A percentile compares a stretch with the other conserved stretches of the same genome.
phyloP scores from a whole-genome alignment of 2,797 vertebrate species.

The Micropoecilia bifurca region DNA sequence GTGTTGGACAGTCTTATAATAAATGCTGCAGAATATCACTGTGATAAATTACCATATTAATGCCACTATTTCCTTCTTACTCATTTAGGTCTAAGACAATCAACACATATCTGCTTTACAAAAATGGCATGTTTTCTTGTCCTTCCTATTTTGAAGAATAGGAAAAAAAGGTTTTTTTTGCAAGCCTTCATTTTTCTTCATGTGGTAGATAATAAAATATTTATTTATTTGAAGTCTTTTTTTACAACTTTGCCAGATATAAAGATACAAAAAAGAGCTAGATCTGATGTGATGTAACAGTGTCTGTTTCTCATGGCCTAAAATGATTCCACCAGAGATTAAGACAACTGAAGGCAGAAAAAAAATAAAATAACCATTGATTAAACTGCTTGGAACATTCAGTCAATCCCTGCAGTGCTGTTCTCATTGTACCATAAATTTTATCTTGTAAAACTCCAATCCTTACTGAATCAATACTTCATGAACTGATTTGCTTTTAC shows the following conservation, averaged over 20 bases:
- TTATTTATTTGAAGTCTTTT: neutral
- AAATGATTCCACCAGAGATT: neutral
- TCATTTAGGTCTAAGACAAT: neutral
- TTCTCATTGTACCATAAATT: neutral
- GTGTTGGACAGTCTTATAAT: neutral
- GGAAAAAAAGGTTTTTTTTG: too few relatives aligned
- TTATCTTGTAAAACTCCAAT: neutral
- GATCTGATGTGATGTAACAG: neutral
- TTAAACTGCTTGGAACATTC: neutral
- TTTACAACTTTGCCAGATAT: neutral
- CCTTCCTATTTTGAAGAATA: neutral
- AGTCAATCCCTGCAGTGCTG: neutral
- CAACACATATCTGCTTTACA: neutral
- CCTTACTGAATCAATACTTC: neutral
- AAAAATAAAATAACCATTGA: neutral
- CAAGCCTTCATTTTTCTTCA: neutral
- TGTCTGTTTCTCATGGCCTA: neutral
- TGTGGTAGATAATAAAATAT: neutral
- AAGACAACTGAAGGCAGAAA: neutral
- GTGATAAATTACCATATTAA: neutral
- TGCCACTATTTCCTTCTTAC: neutral
- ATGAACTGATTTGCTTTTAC: neutral
- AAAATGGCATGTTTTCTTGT: neutral
- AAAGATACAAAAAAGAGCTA: neutral
- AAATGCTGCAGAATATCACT: neutral